Conservation (phyloP, 2,113 vertebrate species). For the Ictalurus furcatus region DNA sequence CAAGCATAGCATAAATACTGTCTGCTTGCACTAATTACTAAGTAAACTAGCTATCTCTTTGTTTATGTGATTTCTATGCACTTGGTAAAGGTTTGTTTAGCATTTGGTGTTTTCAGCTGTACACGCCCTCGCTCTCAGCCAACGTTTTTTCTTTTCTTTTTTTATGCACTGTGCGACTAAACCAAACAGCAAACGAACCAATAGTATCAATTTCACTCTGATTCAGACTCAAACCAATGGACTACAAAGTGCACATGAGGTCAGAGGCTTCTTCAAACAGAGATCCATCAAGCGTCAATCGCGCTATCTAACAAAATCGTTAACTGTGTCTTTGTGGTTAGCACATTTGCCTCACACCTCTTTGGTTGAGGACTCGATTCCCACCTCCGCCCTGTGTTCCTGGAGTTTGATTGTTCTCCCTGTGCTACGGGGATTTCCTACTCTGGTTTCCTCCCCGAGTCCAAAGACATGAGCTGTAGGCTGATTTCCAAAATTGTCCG, state of each 20-base stretch:
- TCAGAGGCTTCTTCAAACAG: background rate
- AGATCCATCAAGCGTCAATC: background rate
- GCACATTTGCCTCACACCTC: no score
- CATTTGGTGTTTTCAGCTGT: background rate
- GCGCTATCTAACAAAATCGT: background rate
- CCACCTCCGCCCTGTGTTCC: no score
- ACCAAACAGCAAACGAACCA: background rate
- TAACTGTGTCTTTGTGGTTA: no score
- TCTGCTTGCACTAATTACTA: background rate
- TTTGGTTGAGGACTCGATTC: no score
- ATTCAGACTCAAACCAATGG: background rate
- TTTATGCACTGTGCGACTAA: background rate
- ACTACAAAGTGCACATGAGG: background rate
- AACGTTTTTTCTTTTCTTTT: background rate
- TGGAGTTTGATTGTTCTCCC: no score
- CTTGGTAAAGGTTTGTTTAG: background rate
- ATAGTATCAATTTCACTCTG: background rate
- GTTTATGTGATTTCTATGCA: background rate
- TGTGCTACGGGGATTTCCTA: no score
- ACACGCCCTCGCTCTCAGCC: background rate
- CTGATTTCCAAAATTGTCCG: no score
- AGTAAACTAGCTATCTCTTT: background rate
- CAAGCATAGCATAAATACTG: background rate
- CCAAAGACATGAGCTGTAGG: no score
- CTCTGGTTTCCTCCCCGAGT: no score